Evolutionary conservation across 2,797 vertebrate species (phyloP).

Genomic region (Gallinago stenura): DNA sequence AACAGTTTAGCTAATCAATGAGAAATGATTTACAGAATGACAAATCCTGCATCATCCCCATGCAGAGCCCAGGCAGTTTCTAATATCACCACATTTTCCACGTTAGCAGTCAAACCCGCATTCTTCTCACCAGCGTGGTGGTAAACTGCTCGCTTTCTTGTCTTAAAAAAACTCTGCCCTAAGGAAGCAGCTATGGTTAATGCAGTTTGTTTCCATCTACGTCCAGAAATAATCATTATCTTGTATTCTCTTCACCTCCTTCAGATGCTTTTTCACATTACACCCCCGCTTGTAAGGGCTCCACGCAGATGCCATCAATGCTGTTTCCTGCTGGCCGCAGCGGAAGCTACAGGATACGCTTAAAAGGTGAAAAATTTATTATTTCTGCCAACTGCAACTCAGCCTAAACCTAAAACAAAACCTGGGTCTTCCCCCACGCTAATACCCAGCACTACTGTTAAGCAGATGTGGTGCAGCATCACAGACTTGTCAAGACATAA

Average conservation of each 20-base stretch:
- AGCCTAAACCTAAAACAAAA: conserved; percentile 26
- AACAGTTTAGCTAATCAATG: conserved; percentile 61
- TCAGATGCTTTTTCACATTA: background rate
- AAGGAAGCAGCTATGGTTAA: background rate
- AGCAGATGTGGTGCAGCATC: background rate
- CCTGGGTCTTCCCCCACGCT: background rate
- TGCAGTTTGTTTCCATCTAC: background rate
- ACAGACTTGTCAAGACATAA: background rate
- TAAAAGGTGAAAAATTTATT: conserved; percentile 12
- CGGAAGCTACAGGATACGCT: background rate
- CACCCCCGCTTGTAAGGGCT: background rate
- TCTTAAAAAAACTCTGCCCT: background rate
- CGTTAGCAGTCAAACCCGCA: background rate
- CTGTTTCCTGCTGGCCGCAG: background rate
- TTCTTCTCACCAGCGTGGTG: background rate
- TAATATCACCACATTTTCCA: conserved; percentile 38
- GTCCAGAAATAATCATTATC: background rate
- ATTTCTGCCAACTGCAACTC: conserved; percentile 14
- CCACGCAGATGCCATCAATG: background rate
- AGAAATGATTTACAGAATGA: conserved; percentile 38
- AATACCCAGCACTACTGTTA: background rate
- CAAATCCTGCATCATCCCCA: conserved; percentile 4
- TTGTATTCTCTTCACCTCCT: background rate
- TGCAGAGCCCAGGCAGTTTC: background rate
- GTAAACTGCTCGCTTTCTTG: background rate